Percentiles rank a stretch among this genome's conserved stretches.
Evolutionary conservation across 1,140 invertebrate genomes (phyloP).

Genomic region (Tetramorium parvispinum): DNA sequence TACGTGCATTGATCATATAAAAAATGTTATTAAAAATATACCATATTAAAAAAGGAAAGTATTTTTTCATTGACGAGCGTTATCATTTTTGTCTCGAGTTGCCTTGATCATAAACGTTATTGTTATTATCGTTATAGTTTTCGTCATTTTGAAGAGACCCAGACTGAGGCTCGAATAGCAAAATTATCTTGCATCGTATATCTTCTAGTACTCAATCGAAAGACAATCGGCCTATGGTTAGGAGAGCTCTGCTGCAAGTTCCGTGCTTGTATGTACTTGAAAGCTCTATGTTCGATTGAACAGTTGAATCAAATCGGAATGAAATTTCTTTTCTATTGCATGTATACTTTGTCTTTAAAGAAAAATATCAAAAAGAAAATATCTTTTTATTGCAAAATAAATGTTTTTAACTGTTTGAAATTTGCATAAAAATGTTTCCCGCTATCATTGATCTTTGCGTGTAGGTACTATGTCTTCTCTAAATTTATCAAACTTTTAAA

Average conservation of each 20-base stretch:
- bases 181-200: slow-evolving; percentile 62
- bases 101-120: background rate
- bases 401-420: background rate
- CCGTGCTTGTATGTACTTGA: slow-evolving; percentile 1
- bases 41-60: background rate
- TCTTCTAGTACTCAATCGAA: slow-evolving; percentile 63
- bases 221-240: slow-evolving; percentile 71
- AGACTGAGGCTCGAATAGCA: slow-evolving; percentile 66
- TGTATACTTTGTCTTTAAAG: background rate
- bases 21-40: background rate
- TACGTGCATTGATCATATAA: background rate
- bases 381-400: slow-evolving; percentile 1
- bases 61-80: background rate
- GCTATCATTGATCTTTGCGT: background rate
- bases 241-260: slow-evolving; percentile 57
- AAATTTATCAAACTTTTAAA: background rate
- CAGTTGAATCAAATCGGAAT: slow-evolving; percentile 53
- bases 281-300: slow-evolving; percentile 59
- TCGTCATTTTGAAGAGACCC: slow-evolving; percentile 41
- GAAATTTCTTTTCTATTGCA: background rate
- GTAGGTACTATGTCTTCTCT: background rate
- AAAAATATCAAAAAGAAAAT: background rate
- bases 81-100: background rate
- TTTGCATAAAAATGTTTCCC: background rate
- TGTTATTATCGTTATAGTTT: slow-evolving; percentile 20